These are phyloP conservation scores for Flexamia atlantica DNA, from an alignment of 2,888 invertebrate species.

Conservation along the genomic window DNA sequence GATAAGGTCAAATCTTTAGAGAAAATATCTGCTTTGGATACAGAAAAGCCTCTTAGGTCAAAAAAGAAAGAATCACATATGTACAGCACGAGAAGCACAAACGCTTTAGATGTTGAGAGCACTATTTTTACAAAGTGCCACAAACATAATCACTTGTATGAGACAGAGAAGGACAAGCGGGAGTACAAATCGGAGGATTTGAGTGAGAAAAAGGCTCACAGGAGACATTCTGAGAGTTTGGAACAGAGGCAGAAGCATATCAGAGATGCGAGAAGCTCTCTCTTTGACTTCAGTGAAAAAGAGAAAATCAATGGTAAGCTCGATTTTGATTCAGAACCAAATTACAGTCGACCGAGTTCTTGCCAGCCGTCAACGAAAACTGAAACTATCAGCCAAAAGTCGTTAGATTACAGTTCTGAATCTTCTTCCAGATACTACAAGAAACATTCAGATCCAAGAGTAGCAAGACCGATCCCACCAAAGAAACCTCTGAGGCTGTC, in stretches of 20 bases:
- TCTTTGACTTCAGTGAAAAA: constrained; percentile 66
- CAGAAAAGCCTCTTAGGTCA: constrained; percentile 21
- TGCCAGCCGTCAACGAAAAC: constrained; percentile 75
- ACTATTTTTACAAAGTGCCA: constrained; percentile 68
- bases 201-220: constrained; percentile 45
- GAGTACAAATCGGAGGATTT: constrained; percentile 80
- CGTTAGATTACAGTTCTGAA: constrained; percentile 80
- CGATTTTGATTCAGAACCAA: constrained; percentile 67
- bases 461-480: constrained; percentile 87
- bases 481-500: constrained; percentile 91
- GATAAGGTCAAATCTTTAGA: constrained; percentile 86
- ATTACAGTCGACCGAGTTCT: constrained; percentile 58
- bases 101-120: constrained; percentile 73
- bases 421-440: constrained; percentile 66
- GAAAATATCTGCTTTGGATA: constrained; percentile 78
- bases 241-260: constrained; percentile 67
- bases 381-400: constrained; percentile 78
- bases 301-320: constrained; percentile 65
- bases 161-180: constrained; percentile 68
- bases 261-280: constrained; percentile 67
- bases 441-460: constrained; percentile 73
- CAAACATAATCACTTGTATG: constrained; percentile 15
- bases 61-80: constrained; percentile 66
- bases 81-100: constrained; percentile 66
- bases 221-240: constrained; percentile 62